Base-by-base conservation (phyloP, 2,888 invertebrate genomes). In the Formica aserva region DNA sequence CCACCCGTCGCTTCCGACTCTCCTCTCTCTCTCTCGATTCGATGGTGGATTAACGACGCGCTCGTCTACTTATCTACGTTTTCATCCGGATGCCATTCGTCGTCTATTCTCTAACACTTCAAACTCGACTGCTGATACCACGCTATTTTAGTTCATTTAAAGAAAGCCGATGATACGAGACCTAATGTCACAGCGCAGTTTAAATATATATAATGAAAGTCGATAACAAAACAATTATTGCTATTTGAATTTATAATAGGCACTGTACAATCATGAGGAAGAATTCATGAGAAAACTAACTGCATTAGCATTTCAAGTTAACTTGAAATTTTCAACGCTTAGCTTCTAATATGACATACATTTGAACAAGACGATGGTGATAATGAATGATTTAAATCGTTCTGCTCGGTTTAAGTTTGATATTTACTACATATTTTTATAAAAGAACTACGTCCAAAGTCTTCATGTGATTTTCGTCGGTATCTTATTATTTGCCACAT, bases 1-100 rank as follows among this genome's bases (percentile, higher is more conserved):
- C 89, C 87, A 67, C 90, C 90, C 86, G 89, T 78, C 82, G 89
- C 55, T 84, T 74, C 67, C 76, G 32, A 18, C 57, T 81, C 76
- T 57, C 65, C 82, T 81, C 71, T 75, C 78, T 75, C 78, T 32
- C 0, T 32, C 32, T 69, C 69, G 22, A 78, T 71, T 60, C 71
- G 67, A 72, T 62, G 45, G 26, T 26, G 41, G 45, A 52, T 71
- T 78, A 71, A 60, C 45, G 45, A 78, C 11, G 69, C 60, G 48
- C 38, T 78, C 35, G 72, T 60, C 45, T 78, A 71, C 22, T 80
- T 32, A 13, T 18, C 35, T 71, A 60, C 45, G 9, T 72, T 72
- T 35, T 80, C 45, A 45, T 13, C 60, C 45, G 13, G 32, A 48
- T 45, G 71, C 13, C 48, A 29, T 75, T 67, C 41, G 38, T n/a